These are phyloP conservation scores for Campoletis sonorensis DNA, from an alignment of 1,140 invertebrate species.

Conservation along the genomic window DNA sequence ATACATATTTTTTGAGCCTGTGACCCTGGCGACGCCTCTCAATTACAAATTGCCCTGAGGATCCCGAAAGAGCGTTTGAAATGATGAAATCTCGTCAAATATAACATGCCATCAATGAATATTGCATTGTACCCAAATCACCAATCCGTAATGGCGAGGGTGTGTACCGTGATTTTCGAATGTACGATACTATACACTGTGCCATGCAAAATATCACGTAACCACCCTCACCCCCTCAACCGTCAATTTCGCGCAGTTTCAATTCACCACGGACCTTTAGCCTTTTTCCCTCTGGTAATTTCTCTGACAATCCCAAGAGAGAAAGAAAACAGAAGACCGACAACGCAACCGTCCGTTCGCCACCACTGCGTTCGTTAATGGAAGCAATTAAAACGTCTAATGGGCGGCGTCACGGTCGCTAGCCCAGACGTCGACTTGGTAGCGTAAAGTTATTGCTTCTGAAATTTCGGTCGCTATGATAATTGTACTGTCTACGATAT, in stretches of 20 bases:
- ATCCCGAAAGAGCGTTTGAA: too few species aligned
- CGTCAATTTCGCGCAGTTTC: background rate
- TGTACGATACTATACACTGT: background rate
- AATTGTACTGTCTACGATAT: background rate
- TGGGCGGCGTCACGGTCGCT: conserved; percentile 47
- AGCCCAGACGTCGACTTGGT: conserved; percentile 36
- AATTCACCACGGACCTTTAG: background rate
- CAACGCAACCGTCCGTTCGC: background rate
- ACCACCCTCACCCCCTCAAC: background rate
- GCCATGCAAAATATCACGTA: background rate
- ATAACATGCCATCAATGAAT: too few species aligned
- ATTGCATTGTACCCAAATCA: too few species aligned
- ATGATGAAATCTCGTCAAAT: background rate
- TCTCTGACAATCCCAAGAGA: conserved; percentile 8
- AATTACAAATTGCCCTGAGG: too few species aligned
- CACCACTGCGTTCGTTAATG: conserved; percentile 57
- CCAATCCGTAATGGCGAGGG: too few species aligned
- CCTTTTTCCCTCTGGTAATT: background rate
- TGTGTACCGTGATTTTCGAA: background rate
- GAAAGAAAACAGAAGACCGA: conserved; percentile 10
- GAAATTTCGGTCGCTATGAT: conserved; percentile 37
- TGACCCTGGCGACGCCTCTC: too few species aligned
- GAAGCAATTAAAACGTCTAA: conserved; percentile 68
- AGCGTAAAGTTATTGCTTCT: conserved; percentile 48
- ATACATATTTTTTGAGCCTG: too few species aligned